Base-by-base conservation (phyloP, 2,113 vertebrate species). In the Chrysemys picta region DNA sequence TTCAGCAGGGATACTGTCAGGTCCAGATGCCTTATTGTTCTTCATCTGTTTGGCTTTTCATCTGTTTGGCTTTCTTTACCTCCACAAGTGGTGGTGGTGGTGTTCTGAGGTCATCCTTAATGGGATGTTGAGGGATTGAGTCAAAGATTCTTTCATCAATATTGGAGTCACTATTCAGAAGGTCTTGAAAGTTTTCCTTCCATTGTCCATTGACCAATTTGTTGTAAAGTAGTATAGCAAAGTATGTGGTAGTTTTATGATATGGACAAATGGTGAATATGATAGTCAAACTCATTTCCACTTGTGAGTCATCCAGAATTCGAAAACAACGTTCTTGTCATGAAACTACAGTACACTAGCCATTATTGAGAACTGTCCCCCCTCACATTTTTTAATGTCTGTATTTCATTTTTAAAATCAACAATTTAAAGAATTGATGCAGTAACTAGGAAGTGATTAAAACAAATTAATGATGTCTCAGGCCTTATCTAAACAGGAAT, bases 201-300 rank as follows among this genome's bases (percentile, higher is more conserved):
- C 31, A 65, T 35, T n/a, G 16, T 65, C 16, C 62, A n/a, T n/a
- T 65, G 31, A n/a, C 31, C 31, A 31, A 35, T 65, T 65, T 65
- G 31, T 65, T 65, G 31, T 65, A 65, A 31, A 65, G 3, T 65
- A 35, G 8, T 65, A n/a, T n/a, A 65, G 16, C 31, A 65, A 65
- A 65, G 62, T 5, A 10, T 3, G 1, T 14, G 72, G 52, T 69
- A 53, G 29, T 38, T 10, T 75, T 0, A 1, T 25, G 53, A 22
- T 27, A 6, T 10, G 13, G 17, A 56, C 31, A 29, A 1, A 56
- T 9, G 75, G 1, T 16, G 27, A 4, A 4, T 0, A 0, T 1
- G 1, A 1, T 1, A 8, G 38, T 16, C 81, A 8, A 42, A 49
- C 5, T 13, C 42, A 4, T 31, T 56, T 42, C 10, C 52, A 91